Evolutionary conservation across 53 echinoderm and acorn worm species (phyloP).

Genomic region (Hippasteria phrygiana): DNA sequence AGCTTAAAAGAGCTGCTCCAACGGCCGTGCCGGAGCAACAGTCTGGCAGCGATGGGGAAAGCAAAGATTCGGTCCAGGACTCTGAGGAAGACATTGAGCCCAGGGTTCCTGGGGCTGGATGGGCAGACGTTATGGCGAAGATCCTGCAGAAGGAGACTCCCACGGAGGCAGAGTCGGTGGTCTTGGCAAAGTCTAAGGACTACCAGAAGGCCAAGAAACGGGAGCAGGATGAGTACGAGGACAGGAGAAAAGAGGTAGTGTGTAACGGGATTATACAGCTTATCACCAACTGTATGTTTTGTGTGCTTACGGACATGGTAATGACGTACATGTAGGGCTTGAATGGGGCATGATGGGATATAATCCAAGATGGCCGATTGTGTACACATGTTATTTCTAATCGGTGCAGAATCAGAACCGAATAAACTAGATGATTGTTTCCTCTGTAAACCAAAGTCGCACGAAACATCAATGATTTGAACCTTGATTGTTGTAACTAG

Average conservation of each 20-base stretch:
- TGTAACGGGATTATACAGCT: background rate
- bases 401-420: too few relatives aligned
- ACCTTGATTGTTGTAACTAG: too few relatives aligned
- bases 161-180: conserved; percentile 47
- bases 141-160: conserved; percentile 80
- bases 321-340: too few relatives aligned
- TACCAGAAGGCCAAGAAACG: conserved; percentile 83
- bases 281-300: too few relatives aligned
- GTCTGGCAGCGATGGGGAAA: conserved; percentile 62
- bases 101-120: conserved; percentile 78
- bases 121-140: conserved; percentile 98
- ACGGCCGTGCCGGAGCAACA: background rate
- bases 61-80: conserved; percentile 22
- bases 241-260: conserved; percentile 77
- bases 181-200: conserved; percentile 83
- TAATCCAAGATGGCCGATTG: too few relatives aligned
- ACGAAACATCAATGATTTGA: too few relatives aligned
- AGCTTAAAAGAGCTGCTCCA: background rate
- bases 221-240: conserved; percentile 74
- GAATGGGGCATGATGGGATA: too few relatives aligned
- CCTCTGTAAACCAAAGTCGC: too few relatives aligned
- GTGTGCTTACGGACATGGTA: too few relatives aligned
- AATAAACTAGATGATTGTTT: too few relatives aligned
- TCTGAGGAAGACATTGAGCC: conserved; percentile 56
- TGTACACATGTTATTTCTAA: too few relatives aligned